Conservation (phyloP, 92 coral and sea anemone species). For the Epizoanthus rinbou region DNA sequence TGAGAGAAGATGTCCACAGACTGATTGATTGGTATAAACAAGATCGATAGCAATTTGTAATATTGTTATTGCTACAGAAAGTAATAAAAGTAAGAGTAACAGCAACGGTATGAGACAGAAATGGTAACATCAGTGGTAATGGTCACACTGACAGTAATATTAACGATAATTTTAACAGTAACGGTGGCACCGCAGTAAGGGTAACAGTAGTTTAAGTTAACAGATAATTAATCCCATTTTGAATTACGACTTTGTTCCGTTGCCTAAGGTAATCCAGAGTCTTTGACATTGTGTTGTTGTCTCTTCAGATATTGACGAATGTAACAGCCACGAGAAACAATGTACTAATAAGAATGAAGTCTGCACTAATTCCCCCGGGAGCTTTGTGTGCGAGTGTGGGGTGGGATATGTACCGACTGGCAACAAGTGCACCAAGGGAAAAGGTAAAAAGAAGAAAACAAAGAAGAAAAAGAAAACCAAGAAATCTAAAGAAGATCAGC, state of each 20-base stretch:
- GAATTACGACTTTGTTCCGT: background rate
- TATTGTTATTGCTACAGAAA: too few species aligned
- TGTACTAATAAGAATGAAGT: constrained; percentile 74
- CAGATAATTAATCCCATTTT: too few species aligned
- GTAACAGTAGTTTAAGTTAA: background rate
- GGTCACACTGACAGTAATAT: background rate
- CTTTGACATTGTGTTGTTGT: background rate
- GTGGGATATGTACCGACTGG: constrained; percentile 79
- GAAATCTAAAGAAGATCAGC: constrained; percentile 67
- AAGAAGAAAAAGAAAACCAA: constrained; percentile 62
- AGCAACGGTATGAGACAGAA: background rate
- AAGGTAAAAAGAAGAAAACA: constrained; percentile 72
- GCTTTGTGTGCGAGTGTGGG: constrained; percentile 81
- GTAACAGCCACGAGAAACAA: constrained; percentile 57
- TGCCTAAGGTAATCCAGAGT: background rate
- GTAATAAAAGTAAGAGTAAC: background rate
- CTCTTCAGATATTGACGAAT: constrained; percentile 83
- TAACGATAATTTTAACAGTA: background rate
- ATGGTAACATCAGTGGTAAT: background rate
- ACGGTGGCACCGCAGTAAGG: background rate
- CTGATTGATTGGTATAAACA: too few species aligned
- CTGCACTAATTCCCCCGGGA: constrained; percentile 80
- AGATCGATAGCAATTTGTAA: too few species aligned
- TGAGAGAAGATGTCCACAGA: too few species aligned
- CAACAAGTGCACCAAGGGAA: constrained; percentile 77